Percentiles rank a stretch among this genome's conserved stretches.
Conservation (phyloP, 1,140 invertebrate genomes). For the Chionoecetes opilio region DNA sequence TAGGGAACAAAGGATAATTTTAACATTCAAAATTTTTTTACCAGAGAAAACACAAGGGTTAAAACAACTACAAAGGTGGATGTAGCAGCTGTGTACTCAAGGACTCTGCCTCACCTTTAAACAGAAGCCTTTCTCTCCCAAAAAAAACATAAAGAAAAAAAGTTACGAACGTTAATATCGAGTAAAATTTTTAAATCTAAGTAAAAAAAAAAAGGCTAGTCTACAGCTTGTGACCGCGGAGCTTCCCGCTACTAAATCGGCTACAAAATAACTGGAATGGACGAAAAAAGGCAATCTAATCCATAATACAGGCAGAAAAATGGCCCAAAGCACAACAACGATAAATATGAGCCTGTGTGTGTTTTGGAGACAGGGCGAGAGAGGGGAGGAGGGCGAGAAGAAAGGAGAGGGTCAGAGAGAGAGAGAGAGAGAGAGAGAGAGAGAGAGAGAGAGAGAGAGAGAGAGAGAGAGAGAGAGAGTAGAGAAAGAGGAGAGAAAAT, state of each 20-base stretch:
- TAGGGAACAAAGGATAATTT: too few relatives aligned
- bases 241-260: background rate
- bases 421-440: conserved; percentile 47
- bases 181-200: background rate
- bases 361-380: background rate
- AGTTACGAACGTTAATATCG: background rate
- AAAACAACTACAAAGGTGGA: background rate
- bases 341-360: conserved; percentile 20
- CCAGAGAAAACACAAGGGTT: background rate
- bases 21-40: too few relatives aligned
- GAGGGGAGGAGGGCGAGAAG: background rate
- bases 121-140: background rate
- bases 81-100: background rate
- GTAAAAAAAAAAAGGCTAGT: background rate
- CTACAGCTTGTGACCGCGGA: conserved; percentile 8
- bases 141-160: background rate
- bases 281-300: conserved; percentile 2
- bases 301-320: conserved; percentile 6
- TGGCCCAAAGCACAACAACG: conserved; percentile 6
- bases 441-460: conserved; percentile 59
- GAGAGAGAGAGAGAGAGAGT: background rate
- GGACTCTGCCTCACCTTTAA: conserved; percentile 18
- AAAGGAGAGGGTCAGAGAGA: background rate
- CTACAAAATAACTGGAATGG: conserved; percentile 15
- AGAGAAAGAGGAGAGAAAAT: background rate